Base-by-base conservation (phyloP, 1,140 invertebrate species). In the Lerema accius region DNA sequence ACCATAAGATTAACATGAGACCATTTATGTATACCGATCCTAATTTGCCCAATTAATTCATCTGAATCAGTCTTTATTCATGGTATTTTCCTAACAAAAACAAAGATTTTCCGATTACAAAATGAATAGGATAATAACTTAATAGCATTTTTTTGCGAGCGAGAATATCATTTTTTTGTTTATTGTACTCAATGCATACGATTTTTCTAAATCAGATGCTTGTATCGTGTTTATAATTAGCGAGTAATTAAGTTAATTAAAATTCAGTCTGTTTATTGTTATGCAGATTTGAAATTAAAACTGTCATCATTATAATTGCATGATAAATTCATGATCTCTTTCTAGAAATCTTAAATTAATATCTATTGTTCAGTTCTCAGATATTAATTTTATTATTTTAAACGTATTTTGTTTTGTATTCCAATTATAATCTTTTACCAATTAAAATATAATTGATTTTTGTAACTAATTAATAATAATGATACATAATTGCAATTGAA, bases 341-440 rank as follows among this genome's bases (percentile, higher is more conserved):
- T 53, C 37, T 37, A 26, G 50, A 40, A 51, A 51, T 11, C 16
- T 51, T 53, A 40, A 53, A 9, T 40, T 39, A 53, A 53, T 53
- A 40, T 23, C 13, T 40, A 40, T 53, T 39, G 19, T 19, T 19
- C n/a, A n/a, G 2, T 23, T 11, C 23, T 15, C 19, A 40, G 7
- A 14, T 45, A 19, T 19, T 19, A 42, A 42, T 23, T 32, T 32
- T 7, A 32, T 4, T 32, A 32, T 32, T 4, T 23, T 3, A 23
- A 23, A 23, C 2, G 2, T 2, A 32, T 32, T 4, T 32, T 32
- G 28, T 9, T 9, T 32, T 7, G 9, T 1, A 4, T 32, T 32
- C 9, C 9, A 7, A 32, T 32, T 7, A 1, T 3, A 23, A 23
- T 23, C 2, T 23, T 23, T 23, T 23, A 23, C 19, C 19, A 23